These are phyloP conservation scores for Erpetoichthys calabaricus DNA, from an alignment of 2,797 vertebrate species.

Conservation along the genomic window DNA sequence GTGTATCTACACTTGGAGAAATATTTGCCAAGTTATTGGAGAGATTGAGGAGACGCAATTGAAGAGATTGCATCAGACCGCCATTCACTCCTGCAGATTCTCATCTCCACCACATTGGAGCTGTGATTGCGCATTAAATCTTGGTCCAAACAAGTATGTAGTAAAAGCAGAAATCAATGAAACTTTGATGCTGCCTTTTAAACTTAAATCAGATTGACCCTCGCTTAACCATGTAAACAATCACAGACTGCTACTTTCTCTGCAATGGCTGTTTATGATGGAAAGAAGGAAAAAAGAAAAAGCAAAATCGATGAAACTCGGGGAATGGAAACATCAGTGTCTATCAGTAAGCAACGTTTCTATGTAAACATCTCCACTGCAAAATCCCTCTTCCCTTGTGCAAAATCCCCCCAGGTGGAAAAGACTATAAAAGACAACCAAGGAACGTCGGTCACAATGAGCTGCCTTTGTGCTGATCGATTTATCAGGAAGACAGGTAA, in stretches of 20 bases:
- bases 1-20: too few relatives aligned
- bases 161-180: slow-evolving; percentile 40
- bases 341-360: slow-evolving; percentile 14
- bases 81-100: too few relatives aligned
- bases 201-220: slow-evolving; percentile 35
- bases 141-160: slow-evolving; percentile 30
- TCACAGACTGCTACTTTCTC: slow-evolving; percentile 21
- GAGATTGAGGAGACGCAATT: too few relatives aligned
- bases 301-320: slow-evolving; percentile 30
- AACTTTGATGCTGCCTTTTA: slow-evolving; percentile 33
- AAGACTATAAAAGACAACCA: slow-evolving; percentile 21
- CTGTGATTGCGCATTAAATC: slow-evolving; percentile 37
- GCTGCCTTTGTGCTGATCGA: slow-evolving; percentile 29
- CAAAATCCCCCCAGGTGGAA: slow-evolving; percentile 14
- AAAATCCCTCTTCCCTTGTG: slow-evolving; percentile 12
- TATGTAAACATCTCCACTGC: slow-evolving; percentile 3
- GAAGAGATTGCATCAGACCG: too few relatives aligned
- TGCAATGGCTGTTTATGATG: slow-evolving; percentile 30
- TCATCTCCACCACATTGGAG: slow-evolving; percentile 1
- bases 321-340: slow-evolving; percentile 14
- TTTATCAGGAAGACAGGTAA: slow-evolving; percentile 30
- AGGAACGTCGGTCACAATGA: slow-evolving; percentile 28
- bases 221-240: slow-evolving; percentile 32
- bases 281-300: slow-evolving; percentile 15
- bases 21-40: too few relatives aligned